These are phyloP conservation scores for Synanceia verrucosa DNA, from an alignment of 2,797 vertebrate genomes.

Conservation along the genomic window DNA sequence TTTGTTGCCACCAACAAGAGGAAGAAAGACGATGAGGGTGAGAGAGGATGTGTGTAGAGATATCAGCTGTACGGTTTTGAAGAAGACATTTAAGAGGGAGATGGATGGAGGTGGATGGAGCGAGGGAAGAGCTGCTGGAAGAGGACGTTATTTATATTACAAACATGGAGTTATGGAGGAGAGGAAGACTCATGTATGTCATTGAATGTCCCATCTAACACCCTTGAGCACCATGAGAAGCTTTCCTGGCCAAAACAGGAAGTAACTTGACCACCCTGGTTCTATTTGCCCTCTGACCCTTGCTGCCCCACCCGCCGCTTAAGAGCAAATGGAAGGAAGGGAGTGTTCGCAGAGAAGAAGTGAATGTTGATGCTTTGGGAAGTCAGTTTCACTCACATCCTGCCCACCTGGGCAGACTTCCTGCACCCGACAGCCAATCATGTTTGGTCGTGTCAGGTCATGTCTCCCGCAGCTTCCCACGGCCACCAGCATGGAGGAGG, in stretches of 20 bases:
- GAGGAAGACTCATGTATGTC: slow-evolving; percentile 25
- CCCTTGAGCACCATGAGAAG: slow-evolving; percentile 16
- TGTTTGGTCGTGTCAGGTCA: slow-evolving; percentile 59
- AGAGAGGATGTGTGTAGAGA: slow-evolving; percentile 38
- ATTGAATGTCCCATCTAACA: not conserved
- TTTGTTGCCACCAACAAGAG: slow-evolving; percentile 29
- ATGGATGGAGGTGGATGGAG: slow-evolving; percentile 23
- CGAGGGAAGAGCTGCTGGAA: slow-evolving; percentile 10
- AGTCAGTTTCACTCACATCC: slow-evolving; percentile 64
- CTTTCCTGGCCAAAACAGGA: slow-evolving; percentile 51
- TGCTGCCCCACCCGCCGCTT: slow-evolving; percentile 1
- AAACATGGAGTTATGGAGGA: not conserved
- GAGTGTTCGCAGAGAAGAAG: slow-evolving; percentile 26
- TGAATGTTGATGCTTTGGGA: slow-evolving; percentile 47
- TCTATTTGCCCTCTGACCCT: slow-evolving; percentile 35
- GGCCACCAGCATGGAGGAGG: slow-evolving; percentile 43
- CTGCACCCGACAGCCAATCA: slow-evolving; percentile 45
- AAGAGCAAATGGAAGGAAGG: slow-evolving; percentile 42
- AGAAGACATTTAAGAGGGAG: slow-evolving; percentile 2
- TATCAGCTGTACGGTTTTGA: not conserved
- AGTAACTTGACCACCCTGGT: slow-evolving; percentile 39
- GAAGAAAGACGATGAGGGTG: slow-evolving; percentile 18
- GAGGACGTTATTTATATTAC: slow-evolving; percentile 37
- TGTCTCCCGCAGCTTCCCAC: slow-evolving; percentile 39
- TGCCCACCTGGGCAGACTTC: slow-evolving; percentile 69